Evolutionary conservation across 2,888 invertebrate genomes (phyloP).

Genomic region (Parthenolecanium corni): DNA sequence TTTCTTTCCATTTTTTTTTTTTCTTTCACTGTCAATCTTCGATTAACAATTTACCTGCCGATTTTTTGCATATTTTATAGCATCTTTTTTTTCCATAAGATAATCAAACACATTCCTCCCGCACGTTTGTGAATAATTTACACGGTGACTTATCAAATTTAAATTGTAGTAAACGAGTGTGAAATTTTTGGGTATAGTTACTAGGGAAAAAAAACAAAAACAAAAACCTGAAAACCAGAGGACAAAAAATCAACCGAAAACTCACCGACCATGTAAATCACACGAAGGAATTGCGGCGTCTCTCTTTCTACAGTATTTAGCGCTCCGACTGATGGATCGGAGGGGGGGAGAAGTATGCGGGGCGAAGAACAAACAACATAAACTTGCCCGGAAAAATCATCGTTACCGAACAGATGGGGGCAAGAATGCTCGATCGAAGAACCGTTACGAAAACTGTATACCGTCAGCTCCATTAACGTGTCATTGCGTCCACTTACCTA

Average conservation of each 20-base stretch:
- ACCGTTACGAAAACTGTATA: background rate
- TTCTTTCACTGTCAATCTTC: no score
- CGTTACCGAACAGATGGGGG: background rate
- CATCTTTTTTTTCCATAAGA: no score
- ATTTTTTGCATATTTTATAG: no score
- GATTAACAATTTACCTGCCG: no score
- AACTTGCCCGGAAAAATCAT: background rate
- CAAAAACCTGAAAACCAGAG: background rate
- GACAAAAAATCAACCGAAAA: background rate
- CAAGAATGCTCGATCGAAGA: background rate
- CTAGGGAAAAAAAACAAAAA: background rate
- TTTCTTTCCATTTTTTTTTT: no score
- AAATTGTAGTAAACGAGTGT: background rate
- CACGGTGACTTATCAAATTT: constrained; percentile 18
- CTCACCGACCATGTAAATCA: background rate
- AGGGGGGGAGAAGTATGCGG: no score
- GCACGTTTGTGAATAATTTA: constrained; percentile 11
- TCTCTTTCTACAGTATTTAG: background rate
- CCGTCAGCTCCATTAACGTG: background rate
- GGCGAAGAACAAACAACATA: no score
- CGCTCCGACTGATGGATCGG: no score
- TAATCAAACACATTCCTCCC: no score
- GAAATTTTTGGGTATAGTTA: background rate
- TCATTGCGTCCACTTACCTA: constrained; percentile 8
- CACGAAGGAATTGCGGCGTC: no score